Base-by-base conservation (phyloP, 2,797 vertebrate genomes). In the Gadopsis marmoratus region DNA sequence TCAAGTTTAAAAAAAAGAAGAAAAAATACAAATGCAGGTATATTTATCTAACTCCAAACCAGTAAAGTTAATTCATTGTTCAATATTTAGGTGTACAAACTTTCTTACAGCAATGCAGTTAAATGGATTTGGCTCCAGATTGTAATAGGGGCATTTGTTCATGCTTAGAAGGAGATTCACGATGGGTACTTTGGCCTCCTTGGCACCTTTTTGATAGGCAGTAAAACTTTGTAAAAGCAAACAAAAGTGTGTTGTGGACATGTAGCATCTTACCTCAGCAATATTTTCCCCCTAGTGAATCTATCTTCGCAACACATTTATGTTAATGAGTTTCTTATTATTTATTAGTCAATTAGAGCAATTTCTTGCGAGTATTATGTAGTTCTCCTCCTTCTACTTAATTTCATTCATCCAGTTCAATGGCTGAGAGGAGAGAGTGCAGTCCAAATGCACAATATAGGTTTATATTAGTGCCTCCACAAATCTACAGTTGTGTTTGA, bases 291-390 rank as follows among this genome's bases (percentile, higher is more conserved):
- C 29, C 4, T 12, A 19, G 26, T 54, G 35, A 79, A 64, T 84
- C 82, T 61, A 50, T 78, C 69, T 78, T 71, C 17, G 19, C 33
- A 70, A 58, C 64, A 70, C 35, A 70, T 79, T 76, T 58, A 69
- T 66, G 54, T 43, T 68, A 62, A 79, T 78, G 35, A 66, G 54
- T 84, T 65, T 29, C 29, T 59, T 47, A 62, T 74, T 71, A 77
- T 79, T 85, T 80, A 76, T 58, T 26, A 81, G 58, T 75, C 50
- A 75, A 76, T 83, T 59, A 70, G 13, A 47, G 7, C 31, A 68
- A 58, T 81, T 51, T 76, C 74, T 63, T 60, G 35, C 54, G 60
- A 73, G 58, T 71, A 73, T 70, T 51, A 69, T 65, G 37, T 59
- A 26, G 23, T 81, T 78, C 63, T 74, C 19, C 41, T 48, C 43